These are phyloP conservation scores for Theocolax elegans DNA, from an alignment of 1,140 invertebrate species.

Conservation along the genomic window DNA sequence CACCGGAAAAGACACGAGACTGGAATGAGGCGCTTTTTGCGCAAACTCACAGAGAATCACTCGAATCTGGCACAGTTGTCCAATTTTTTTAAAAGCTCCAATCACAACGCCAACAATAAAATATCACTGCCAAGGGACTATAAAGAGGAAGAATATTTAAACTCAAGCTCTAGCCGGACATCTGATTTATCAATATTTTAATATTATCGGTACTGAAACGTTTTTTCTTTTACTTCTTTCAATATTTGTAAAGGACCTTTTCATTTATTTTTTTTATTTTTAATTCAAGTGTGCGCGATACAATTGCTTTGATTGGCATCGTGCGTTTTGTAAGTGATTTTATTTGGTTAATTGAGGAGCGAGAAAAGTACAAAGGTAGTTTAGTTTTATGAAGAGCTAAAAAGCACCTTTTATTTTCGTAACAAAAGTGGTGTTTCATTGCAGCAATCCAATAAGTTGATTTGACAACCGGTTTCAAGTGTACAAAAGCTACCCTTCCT, in stretches of 20 bases:
- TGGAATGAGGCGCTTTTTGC: too few species aligned
- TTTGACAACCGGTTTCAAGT: too few species aligned
- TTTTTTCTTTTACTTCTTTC: neutral
- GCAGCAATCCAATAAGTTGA: too few species aligned
- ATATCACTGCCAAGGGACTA: conserved; percentile 20
- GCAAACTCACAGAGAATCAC: conserved; percentile 4
- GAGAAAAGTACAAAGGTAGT: too few species aligned
- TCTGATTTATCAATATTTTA: neutral
- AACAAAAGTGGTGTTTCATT: too few species aligned
- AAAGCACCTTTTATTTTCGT: too few species aligned
- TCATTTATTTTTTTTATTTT: neutral
- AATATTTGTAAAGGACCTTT: neutral
- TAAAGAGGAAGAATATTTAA: neutral
- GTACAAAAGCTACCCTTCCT: too few species aligned
- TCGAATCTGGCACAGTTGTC: conserved; percentile 37
- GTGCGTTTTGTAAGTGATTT: too few species aligned
- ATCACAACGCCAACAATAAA: conserved; percentile 28
- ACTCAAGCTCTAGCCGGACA: neutral
- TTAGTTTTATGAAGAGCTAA: too few species aligned
- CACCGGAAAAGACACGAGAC: neutral
- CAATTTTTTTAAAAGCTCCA: conserved; percentile 42
- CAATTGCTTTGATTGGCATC: too few species aligned
- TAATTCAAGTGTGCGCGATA: too few species aligned
- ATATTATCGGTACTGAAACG: neutral
- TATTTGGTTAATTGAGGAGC: too few species aligned